Conservation (phyloP, 2,113 vertebrate genomes). For the Balaeniceps rex region DNA sequence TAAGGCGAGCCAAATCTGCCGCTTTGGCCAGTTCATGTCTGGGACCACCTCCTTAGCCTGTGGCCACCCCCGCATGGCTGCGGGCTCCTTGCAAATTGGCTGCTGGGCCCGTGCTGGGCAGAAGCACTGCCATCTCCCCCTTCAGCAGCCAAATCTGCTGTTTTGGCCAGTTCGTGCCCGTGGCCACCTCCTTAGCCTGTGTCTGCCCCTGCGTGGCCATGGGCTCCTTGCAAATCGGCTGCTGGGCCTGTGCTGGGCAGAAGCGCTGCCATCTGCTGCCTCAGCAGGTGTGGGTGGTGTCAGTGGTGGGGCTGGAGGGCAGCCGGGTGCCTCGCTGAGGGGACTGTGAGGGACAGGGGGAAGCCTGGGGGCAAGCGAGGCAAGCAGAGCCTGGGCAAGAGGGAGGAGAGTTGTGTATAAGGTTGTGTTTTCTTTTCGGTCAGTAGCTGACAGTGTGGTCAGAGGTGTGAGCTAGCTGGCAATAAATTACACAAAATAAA, state of each 20-base stretch:
- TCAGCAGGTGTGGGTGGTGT: too few relatives aligned
- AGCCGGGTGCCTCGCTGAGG: fast-evolving
- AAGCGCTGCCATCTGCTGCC: too few relatives aligned
- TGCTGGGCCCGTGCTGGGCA: fast-evolving
- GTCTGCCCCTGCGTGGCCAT: too few relatives aligned
- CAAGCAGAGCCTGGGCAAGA: background rate
- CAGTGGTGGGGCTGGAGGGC: background rate
- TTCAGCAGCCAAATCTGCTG: fast-evolving
- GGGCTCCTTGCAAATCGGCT: too few relatives aligned
- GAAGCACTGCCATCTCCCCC: fast-evolving
- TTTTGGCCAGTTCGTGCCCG: too few relatives aligned
- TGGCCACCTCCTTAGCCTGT: too few relatives aligned
- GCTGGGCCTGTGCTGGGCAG: too few relatives aligned
- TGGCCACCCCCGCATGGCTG: fast-evolving
- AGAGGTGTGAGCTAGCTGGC: background rate
- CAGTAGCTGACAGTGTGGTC: background rate
- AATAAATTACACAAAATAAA: background rate
- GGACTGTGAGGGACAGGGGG: background rate
- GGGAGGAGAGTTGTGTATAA: background rate
- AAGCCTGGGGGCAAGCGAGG: fast-evolving
- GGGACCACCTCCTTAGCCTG: fast-evolving
- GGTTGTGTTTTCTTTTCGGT: background rate
- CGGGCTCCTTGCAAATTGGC: fast-evolving
- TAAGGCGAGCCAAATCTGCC: fast-evolving
- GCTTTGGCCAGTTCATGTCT: background rate